Percentiles rank a stretch among this genome's conserved stretches.
Evolutionary conservation across 2,113 vertebrate genomes (phyloP).

Genomic region (Chitala chitala): DNA sequence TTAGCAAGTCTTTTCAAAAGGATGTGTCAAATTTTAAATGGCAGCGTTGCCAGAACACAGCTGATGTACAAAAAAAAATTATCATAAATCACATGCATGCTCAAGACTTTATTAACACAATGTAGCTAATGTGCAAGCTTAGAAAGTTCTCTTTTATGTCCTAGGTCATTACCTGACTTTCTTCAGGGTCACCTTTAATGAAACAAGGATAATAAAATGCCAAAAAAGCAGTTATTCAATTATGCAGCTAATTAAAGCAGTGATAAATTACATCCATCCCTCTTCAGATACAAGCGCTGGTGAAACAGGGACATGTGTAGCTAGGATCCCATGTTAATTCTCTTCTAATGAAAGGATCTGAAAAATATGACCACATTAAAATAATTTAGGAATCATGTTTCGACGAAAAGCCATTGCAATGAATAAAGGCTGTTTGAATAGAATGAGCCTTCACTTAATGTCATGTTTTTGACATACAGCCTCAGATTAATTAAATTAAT

Average conservation of each 20-base stretch:
- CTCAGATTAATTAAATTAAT: slow-evolving; percentile 49
- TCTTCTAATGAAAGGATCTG: slow-evolving; percentile 40
- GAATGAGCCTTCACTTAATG: slow-evolving; percentile 28
- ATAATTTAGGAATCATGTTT: slow-evolving; percentile 48
- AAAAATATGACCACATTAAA: slow-evolving; percentile 48
- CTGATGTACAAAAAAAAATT: too few species aligned
- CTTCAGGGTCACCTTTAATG: slow-evolving; percentile 25
- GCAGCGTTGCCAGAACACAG: not conserved
- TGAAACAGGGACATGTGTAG: slow-evolving; percentile 46
- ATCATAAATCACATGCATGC: too few species aligned
- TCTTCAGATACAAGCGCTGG: slow-evolving; percentile 38
- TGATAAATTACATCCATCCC: slow-evolving; percentile 43
- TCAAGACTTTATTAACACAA: not conserved
- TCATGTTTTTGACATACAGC: slow-evolving; percentile 16
- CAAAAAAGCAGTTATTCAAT: slow-evolving; percentile 43
- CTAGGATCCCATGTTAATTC: slow-evolving; percentile 30
- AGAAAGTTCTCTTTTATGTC: slow-evolving; percentile 19
- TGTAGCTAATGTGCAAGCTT: not conserved
- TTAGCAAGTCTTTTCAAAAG: too few species aligned
- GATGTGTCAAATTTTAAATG: too few species aligned
- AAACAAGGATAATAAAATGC: slow-evolving; percentile 37
- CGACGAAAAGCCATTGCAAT: slow-evolving; percentile 33
- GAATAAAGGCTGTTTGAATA: slow-evolving; percentile 40
- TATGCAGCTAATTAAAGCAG: slow-evolving; percentile 46
- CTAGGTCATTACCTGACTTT: slow-evolving; percentile 12